These are phyloP conservation scores for Cotesia typhae DNA, from an alignment of 1,140 invertebrate genomes.

Conservation along the genomic window DNA sequence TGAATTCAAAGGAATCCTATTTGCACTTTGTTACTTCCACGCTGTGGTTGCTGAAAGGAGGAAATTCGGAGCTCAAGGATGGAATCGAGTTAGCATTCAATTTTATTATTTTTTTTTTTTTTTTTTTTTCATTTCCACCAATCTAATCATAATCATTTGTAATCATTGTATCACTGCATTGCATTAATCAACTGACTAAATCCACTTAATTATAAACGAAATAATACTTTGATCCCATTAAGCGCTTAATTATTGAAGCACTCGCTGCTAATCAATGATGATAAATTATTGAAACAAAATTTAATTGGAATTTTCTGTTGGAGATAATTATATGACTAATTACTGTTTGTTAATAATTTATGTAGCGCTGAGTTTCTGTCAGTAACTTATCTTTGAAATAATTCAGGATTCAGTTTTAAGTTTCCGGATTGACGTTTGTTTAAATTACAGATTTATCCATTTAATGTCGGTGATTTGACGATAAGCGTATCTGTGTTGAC, in stretches of 20 bases:
- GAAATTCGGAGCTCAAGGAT: constrained; percentile 95
- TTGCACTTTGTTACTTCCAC: constrained; percentile 95
- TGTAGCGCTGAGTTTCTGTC: background rate
- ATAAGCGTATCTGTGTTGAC: constrained; percentile 91
- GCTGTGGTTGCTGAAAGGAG: constrained; percentile 91
- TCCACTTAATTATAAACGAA: background rate
- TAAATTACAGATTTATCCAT: constrained; percentile 69
- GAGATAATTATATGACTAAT: no score
- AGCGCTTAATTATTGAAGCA: background rate
- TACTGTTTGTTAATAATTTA: background rate
- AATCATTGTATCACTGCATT: no score
- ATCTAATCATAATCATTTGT: no score
- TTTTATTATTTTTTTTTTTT: background rate
- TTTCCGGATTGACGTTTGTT: background rate
- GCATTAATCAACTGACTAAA: no score
- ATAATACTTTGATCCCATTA: constrained; percentile 3
- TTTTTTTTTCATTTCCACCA: no score
- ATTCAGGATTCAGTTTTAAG: background rate
- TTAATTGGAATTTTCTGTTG: no score
- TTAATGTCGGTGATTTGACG: constrained; percentile 87
- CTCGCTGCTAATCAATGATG: no score
- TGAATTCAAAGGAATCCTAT: constrained; percentile 93
- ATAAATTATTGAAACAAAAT: no score
- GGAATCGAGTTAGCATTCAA: constrained; percentile 77
- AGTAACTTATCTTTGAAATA: background rate